phyloP scores from a whole-genome alignment of 2,113 vertebrate genomes.

The Eupsittula cactorum region DNA sequence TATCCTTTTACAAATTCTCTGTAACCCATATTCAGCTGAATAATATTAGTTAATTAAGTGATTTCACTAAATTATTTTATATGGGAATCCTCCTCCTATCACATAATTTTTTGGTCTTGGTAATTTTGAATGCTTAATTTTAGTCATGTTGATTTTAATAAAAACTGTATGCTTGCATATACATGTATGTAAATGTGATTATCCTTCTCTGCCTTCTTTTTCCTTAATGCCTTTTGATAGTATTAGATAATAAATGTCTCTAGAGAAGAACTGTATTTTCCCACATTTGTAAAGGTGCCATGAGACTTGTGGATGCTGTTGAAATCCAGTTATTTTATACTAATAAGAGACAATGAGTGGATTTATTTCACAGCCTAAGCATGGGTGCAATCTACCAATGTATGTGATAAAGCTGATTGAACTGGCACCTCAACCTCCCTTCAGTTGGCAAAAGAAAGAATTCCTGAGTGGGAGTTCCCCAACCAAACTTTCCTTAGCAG shows the following conservation, averaged over 20 bases:
- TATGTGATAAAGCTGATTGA: not conserved
- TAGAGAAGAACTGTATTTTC: not conserved
- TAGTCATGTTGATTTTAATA: not conserved
- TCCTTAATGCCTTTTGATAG: not conserved
- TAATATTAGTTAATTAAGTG: not conserved
- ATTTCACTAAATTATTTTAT: not conserved
- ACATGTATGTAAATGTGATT: not conserved
- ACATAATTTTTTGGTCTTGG: not conserved
- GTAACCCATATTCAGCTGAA: not conserved
- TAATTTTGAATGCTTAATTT: not conserved
- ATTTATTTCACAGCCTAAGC: not conserved
- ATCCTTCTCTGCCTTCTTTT: not conserved
- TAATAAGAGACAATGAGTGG: not conserved
- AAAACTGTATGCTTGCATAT: not conserved
- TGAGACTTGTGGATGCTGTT: not conserved
- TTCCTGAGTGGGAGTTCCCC: constrained; percentile 35
- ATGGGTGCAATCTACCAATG: not conserved
- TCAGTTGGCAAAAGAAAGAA: not conserved
- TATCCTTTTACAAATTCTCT: not conserved
- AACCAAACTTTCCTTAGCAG: not conserved
- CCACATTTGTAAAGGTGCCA: not conserved
- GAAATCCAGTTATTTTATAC: not conserved
- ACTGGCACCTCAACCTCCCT: not conserved
- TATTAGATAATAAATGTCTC: not conserved
- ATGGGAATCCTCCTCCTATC: not conserved